These are phyloP conservation scores for Napeogenes inachia DNA, from an alignment of 2,888 invertebrate genomes.

Conservation along the genomic window DNA sequence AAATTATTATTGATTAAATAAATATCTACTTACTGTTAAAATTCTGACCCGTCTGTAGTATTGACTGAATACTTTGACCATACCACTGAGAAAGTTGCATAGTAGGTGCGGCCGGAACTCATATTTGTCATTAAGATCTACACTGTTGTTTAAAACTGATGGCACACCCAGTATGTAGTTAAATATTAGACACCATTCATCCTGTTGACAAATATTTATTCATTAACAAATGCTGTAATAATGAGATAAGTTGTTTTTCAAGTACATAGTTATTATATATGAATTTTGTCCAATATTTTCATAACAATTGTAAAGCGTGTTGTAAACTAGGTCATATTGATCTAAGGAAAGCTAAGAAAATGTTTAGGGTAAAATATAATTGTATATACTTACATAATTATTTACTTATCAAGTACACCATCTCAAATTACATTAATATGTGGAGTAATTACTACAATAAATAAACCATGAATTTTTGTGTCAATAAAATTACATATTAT, in stretches of 20 bases:
- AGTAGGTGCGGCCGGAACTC: constrained; percentile 80
- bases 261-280: constrained; percentile 9
- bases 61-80: constrained; percentile 82
- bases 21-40: constrained; percentile 77
- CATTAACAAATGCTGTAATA: not conserved
- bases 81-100: constrained; percentile 79
- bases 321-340: too few species aligned
- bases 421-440: too few species aligned
- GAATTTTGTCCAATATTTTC: too few species aligned
- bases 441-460: too few species aligned
- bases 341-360: too few species aligned
- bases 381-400: too few species aligned
- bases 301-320: too few species aligned
- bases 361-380: too few species aligned
- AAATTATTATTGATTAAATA: not conserved
- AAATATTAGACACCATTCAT: constrained; percentile 86
- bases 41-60: constrained; percentile 85
- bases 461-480: too few species aligned
- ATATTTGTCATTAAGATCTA: constrained; percentile 64
- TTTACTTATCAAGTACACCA: too few species aligned
- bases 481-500: too few species aligned
- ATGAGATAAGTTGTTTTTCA: too few species aligned
- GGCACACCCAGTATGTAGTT: constrained; percentile 82
- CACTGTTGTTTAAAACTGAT: constrained; percentile 73
- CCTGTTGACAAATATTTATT: constrained; percentile 69